Base-by-base conservation (phyloP, 1,140 invertebrate genomes). In the Plectrocnemia conspersa region DNA sequence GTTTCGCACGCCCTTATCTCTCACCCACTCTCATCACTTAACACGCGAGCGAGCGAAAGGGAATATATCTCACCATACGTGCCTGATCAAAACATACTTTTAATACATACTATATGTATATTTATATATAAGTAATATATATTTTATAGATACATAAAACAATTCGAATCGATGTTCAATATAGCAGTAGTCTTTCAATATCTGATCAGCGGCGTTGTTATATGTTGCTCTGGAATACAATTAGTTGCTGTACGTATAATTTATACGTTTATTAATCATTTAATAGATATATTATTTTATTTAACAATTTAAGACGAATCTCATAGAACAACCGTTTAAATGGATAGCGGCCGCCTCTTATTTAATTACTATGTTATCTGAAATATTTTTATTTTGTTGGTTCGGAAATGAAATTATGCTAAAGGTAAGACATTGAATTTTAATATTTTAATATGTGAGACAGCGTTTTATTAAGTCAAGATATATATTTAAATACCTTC, bases 361-460 rank as follows among this genome's bases (percentile, higher is more conserved):
- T 54, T 62, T 74, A 44, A 68, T 67, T 18, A 73, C 71, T 48
- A 73, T 74, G 72, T 61, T 74, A 49, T 69, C 71, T 52, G 72
- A 75, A 60, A 70, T 75, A 9, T 74, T 75, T 61, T 73, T 73
- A 54, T 54, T 71, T 7, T 74, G 72, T 58, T 75, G 70, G 72
- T 75, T 73, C 50, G 71, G 72, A 15, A 69, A 74, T 56, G 70
- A 73, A 55, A 63, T 74, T 25, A 74, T 75, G 58, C 63, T 68
- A 62, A 74, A 73, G 67, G 73, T 74, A 63, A 54, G 24, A 50
- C 29, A 3, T 41, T 15, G 1, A 11, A 23, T 10, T 15, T 15
- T 40, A 11, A 33, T 16, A 35, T 48, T 33, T 22, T 29, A 23
- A n/a, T n/a, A 42, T 40, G 36, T 15, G 6, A 6, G 9, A 9